Conservation (phyloP, 2,888 invertebrate species). For the Tachina grossa region DNA sequence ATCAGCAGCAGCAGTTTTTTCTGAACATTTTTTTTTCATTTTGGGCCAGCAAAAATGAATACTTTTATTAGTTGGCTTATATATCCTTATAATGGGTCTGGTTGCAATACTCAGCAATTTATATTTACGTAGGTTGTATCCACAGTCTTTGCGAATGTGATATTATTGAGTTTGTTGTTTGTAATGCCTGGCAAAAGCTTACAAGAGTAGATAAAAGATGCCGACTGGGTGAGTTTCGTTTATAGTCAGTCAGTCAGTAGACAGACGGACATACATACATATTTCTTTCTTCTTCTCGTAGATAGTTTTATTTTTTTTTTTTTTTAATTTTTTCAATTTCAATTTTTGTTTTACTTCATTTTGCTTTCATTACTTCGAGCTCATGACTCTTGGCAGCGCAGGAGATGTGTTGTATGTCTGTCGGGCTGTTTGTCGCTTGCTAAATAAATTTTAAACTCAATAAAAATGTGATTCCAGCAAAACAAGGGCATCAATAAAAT, state of each 20-base stretch:
- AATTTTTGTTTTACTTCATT: conserved; percentile 41
- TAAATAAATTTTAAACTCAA: conserved; percentile 49
- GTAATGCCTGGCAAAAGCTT: conserved; percentile 55
- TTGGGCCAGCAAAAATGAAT: conserved; percentile 22
- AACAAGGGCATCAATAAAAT: conserved; percentile 70
- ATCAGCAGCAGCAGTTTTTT: conserved; percentile 27
- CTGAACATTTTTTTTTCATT: neutral
- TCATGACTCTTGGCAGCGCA: neutral
- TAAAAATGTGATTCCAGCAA: conserved; percentile 65
- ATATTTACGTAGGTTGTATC: conserved; percentile 67
- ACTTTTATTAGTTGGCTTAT: conserved; percentile 49
- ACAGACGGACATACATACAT: neutral
- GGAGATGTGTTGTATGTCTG: conserved; percentile 10
- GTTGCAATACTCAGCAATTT: conserved; percentile 44
- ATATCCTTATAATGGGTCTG: conserved; percentile 55
- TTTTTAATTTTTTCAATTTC: conserved; percentile 47
- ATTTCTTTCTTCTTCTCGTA: conserved; percentile 54
- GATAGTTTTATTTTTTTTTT: conserved; percentile 31
- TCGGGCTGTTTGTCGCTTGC: conserved; percentile 17
- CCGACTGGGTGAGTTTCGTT: conserved; percentile 71
- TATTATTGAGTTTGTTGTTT: conserved; percentile 41
- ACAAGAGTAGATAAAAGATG: conserved; percentile 66
- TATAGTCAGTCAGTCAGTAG: conserved; percentile 26
- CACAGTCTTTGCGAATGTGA: conserved; percentile 56
- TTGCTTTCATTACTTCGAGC: conserved; percentile 46